phyloP scores from a whole-genome alignment of 37 sponge, comb jelly and placozoan species.

The Spongilla lacustris region DNA sequence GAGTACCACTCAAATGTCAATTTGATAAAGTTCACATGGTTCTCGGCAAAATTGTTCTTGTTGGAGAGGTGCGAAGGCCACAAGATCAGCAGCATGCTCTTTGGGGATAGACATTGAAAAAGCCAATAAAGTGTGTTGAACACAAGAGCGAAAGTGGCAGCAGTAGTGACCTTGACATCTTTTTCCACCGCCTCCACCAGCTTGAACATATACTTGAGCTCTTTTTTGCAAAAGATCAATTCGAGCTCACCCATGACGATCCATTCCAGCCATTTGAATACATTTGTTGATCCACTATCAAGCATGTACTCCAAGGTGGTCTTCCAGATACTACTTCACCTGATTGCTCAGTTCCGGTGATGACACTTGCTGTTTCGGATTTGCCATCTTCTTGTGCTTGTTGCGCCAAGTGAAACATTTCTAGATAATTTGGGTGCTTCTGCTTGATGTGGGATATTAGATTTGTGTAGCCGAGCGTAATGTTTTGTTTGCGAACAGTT shows the following conservation, averaged over 20 bases:
- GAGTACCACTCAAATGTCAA: conserved; percentile 4
- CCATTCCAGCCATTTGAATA: conserved; percentile 24
- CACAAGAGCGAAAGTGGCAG: not conserved
- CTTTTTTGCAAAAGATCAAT: not conserved
- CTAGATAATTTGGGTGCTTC: not conserved
- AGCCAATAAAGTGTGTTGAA: not conserved
- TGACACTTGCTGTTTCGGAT: not conserved
- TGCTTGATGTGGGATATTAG: conserved; percentile 7
- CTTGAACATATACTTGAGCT: not conserved
- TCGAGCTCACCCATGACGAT: conserved; percentile 6
- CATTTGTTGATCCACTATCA: not conserved
- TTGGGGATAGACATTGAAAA: too few species aligned
- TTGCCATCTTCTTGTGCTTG: not conserved
- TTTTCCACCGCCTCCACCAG: not conserved
- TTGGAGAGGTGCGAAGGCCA: conserved; percentile 3
- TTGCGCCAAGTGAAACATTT: not conserved
- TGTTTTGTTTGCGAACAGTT: not conserved
- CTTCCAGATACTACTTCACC: not conserved
- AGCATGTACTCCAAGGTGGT: not conserved
- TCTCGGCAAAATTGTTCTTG: not conserved
- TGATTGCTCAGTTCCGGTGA: not conserved
- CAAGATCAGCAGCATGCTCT: too few species aligned
- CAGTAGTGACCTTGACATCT: not conserved
- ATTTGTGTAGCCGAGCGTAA: conserved; percentile 1
- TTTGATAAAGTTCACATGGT: not conserved